Conservation (phyloP, 2,888 invertebrate species). For the Drosophila infuscata region DNA sequence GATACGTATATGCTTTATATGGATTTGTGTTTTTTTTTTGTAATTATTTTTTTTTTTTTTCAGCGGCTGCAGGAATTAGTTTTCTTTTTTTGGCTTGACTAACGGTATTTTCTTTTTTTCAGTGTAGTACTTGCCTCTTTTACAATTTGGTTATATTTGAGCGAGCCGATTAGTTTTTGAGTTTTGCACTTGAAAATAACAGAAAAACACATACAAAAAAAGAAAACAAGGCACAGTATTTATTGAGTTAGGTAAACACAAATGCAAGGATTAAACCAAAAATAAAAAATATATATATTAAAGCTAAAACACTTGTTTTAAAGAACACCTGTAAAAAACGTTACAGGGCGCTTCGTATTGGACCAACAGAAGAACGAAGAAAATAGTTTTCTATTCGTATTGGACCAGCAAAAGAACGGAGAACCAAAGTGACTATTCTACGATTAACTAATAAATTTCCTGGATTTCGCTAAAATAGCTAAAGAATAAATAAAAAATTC, state of each 20-base stretch:
- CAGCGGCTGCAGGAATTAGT: conserved; percentile 38
- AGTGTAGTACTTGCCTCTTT: conserved; percentile 14
- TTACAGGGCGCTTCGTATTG: neutral
- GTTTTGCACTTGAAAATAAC: conserved; percentile 57
- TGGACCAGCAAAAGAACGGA: neutral
- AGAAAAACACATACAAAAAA: conserved; percentile 45
- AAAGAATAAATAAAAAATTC: neutral
- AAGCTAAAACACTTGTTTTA: neutral
- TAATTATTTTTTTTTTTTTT: neutral
- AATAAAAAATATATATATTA: neutral
- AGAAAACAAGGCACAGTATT: conserved; percentile 27
- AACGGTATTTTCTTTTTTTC: neutral
- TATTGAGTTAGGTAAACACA: conserved; percentile 34
- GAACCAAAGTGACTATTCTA: neutral
- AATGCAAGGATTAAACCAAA: conserved; percentile 23
- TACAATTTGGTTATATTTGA: conserved; percentile 34
- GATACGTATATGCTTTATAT: conserved; percentile 26
- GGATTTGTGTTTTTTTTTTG: neutral
- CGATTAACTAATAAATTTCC: neutral
- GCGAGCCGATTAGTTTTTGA: conserved; percentile 63
- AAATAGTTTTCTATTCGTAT: neutral
- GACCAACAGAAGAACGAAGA: neutral
- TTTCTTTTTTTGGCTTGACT: conserved; percentile 25
- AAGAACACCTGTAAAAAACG: neutral
- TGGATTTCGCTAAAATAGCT: neutral